phyloP scores from a whole-genome alignment of 2,797 vertebrate genomes.

The Macroramphosus scolopax region DNA sequence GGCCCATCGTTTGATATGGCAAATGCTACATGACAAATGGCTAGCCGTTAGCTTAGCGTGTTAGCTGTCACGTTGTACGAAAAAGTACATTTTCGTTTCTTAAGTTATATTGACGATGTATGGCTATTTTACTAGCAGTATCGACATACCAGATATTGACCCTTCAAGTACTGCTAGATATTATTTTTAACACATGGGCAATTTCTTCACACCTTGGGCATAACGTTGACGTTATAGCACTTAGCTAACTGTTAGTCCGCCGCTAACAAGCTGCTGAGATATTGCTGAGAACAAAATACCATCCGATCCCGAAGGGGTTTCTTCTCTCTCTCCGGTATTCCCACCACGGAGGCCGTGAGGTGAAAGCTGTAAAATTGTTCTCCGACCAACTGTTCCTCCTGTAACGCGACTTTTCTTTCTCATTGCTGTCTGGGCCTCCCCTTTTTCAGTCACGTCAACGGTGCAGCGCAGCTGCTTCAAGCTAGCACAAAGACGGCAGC shows the following conservation, averaged over 20 bases:
- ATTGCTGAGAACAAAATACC: slow-evolving; percentile 42
- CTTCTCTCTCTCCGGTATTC: slow-evolving; percentile 73
- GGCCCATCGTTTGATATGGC: fast-evolving
- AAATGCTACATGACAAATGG: not conserved
- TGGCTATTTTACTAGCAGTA: too few relatives aligned
- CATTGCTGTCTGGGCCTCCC: slow-evolving; percentile 71
- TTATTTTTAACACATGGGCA: not conserved
- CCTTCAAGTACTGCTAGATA: too few relatives aligned
- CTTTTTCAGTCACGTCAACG: slow-evolving; percentile 7
- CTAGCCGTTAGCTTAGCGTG: slow-evolving; percentile 18
- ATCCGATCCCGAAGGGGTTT: slow-evolving; percentile 81
- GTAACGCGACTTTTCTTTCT: slow-evolving; percentile 88
- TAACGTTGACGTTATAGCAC: slow-evolving; percentile 24
- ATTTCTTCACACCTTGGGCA: not conserved
- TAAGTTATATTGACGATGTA: too few relatives aligned
- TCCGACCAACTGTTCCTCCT: slow-evolving; percentile 83
- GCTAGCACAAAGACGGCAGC: slow-evolving; percentile 19
- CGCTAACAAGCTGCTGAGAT: slow-evolving; percentile 18
- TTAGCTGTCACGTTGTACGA: not conserved
- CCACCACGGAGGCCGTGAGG: slow-evolving; percentile 81
- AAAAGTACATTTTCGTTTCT: too few relatives aligned
- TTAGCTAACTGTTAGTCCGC: slow-evolving; percentile 8
- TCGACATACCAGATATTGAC: too few relatives aligned
- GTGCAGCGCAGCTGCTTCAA: not conserved
- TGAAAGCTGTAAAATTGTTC: slow-evolving; percentile 92